These are phyloP conservation scores for Drosophila neotestacea DNA, from an alignment of 2,888 invertebrate species.

Conservation along the genomic window DNA sequence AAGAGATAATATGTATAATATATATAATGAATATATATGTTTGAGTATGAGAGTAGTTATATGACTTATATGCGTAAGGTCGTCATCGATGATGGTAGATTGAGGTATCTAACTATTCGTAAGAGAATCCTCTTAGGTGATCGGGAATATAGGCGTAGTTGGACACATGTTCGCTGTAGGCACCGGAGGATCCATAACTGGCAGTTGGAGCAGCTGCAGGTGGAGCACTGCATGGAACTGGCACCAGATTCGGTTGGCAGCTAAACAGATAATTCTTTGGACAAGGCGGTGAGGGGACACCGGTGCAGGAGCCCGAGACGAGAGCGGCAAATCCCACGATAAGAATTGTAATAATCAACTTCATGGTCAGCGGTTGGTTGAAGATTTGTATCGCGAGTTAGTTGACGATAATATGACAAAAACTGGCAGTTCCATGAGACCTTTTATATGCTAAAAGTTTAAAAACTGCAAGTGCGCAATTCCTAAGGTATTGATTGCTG, in stretches of 20 bases:
- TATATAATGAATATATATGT: slow-evolving; percentile 7
- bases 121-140: slow-evolving; percentile 23
- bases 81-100: slow-evolving; percentile 16
- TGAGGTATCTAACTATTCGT: slow-evolving; percentile 6
- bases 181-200: slow-evolving; percentile 55
- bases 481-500: slow-evolving; percentile 18
- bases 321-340: slow-evolving; percentile 37
- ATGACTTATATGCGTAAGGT: slow-evolving; percentile 7
- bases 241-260: slow-evolving; percentile 72
- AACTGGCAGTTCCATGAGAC: not conserved
- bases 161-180: slow-evolving; percentile 58
- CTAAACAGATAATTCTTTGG: slow-evolving; percentile 76
- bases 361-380: slow-evolving; percentile 58
- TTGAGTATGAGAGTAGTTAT: not conserved
- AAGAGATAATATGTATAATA: slow-evolving; percentile 8
- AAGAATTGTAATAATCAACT: slow-evolving; percentile 41
- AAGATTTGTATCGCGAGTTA: slow-evolving; percentile 37
- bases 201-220: slow-evolving; percentile 14
- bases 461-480: slow-evolving; percentile 28
- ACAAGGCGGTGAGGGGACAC: slow-evolving; percentile 67
- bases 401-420: slow-evolving; percentile 16
- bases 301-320: slow-evolving; percentile 43
- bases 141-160: slow-evolving; percentile 37
- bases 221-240: slow-evolving; percentile 62
- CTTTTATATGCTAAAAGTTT: slow-evolving; percentile 30